Evolutionary conservation across 2,888 invertebrate species (phyloP).

Genomic region (Spatulosminthurus flaviceps): DNA sequence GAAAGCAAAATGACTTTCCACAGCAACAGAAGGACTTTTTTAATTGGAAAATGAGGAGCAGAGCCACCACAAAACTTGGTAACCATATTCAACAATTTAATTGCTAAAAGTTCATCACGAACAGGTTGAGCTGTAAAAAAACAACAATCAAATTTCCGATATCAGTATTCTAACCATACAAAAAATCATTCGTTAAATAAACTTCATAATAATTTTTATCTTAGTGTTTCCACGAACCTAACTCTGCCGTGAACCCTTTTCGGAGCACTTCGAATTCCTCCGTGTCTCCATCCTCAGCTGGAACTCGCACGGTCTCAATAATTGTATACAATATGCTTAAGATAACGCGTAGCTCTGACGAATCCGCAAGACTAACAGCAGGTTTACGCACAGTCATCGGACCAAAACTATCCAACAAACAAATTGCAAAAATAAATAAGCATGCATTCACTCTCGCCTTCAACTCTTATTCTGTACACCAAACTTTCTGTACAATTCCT

Average conservation of each 20-base stretch:
- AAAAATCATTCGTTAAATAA: background rate
- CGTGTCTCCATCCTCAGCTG: slow-evolving; percentile 65
- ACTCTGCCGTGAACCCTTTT: slow-evolving; percentile 72
- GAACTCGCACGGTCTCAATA: slow-evolving; percentile 85
- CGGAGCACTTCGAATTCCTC: slow-evolving; percentile 66
- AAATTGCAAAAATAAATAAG: background rate
- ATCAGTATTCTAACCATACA: too few species aligned
- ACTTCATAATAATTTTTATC: too few species aligned
- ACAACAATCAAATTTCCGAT: background rate
- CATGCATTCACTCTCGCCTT: too few species aligned
- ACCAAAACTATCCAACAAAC: slow-evolving; percentile 53
- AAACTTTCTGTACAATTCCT: too few species aligned
- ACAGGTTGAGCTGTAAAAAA: slow-evolving; percentile 68
- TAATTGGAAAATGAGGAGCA: slow-evolving; percentile 98
- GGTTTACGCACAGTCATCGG: slow-evolving; percentile 79
- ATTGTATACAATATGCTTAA: slow-evolving; percentile 93
- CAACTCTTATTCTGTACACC: too few species aligned
- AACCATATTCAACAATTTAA: slow-evolving; percentile 94
- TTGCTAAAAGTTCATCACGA: slow-evolving; percentile 84
- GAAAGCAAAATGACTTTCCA: slow-evolving; percentile 96
- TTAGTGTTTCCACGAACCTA: slow-evolving; percentile 67
- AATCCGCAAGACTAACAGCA: slow-evolving; percentile 87
- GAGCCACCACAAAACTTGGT: slow-evolving; percentile 95
- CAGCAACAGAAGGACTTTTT: slow-evolving; percentile 90
- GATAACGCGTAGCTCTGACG: slow-evolving; percentile 89